phyloP scores from a whole-genome alignment of 2,888 invertebrate genomes.

The Nomada ruficornis region DNA sequence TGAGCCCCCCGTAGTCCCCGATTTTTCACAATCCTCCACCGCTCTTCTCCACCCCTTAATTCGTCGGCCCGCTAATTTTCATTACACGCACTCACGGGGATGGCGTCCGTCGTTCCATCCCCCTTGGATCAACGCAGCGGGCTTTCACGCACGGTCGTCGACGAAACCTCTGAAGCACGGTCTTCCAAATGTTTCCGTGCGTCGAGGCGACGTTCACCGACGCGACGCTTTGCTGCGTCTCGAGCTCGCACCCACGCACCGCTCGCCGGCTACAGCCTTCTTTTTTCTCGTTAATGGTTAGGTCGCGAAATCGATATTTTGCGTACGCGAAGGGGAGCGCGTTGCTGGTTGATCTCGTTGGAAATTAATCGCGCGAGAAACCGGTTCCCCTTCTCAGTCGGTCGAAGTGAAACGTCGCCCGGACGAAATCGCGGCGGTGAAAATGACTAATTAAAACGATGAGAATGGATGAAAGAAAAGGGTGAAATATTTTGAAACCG shows the following conservation, averaged over 20 bases:
- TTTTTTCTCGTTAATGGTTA: conserved; percentile 61
- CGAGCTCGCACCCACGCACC: conserved; percentile 11
- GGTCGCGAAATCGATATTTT: conserved; percentile 63
- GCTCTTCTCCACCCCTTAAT: not conserved
- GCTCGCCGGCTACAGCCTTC: conserved; percentile 14
- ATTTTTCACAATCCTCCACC: conserved; percentile 26
- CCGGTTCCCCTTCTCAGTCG: conserved; percentile 3
- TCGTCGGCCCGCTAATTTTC: not conserved
- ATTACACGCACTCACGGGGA: not conserved
- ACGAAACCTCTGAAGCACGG: conserved; percentile 8
- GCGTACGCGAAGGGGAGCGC: conserved; percentile 41
- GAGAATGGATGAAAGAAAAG: not conserved
- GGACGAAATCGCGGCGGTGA: conserved; percentile 19
- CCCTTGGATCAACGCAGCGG: not conserved
- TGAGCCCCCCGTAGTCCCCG: conserved; percentile 14
- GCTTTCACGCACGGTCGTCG: not conserved
- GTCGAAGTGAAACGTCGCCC: not conserved
- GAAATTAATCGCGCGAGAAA: conserved; percentile 62
- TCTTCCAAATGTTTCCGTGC: not conserved
- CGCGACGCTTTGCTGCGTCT: conserved; percentile 14
- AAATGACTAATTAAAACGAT: not conserved
- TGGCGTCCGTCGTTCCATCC: not conserved
- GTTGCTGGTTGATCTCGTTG: conserved; percentile 19
- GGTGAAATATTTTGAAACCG: conserved; percentile 13
- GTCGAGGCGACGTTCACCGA: not conserved